Evolutionary conservation across 2,797 vertebrate species (phyloP).

Genomic region (Platyrinchus mystaceus): DNA sequence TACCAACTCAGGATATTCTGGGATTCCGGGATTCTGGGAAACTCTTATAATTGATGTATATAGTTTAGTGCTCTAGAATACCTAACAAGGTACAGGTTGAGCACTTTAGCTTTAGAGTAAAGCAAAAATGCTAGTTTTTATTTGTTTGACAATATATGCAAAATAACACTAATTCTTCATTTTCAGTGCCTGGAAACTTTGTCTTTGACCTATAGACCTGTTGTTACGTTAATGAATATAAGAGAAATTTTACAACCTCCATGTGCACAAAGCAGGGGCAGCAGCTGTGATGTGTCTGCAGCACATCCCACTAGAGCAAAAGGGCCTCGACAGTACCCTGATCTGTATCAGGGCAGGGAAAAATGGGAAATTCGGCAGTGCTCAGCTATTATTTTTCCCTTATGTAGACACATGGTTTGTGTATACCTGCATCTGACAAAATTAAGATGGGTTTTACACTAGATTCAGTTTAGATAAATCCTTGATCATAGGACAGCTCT

Average conservation of each 20-base stretch:
- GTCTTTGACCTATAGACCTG: not conserved
- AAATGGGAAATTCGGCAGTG: not conserved
- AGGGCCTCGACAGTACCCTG: not conserved
- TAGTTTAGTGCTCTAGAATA: not conserved
- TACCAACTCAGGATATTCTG: not conserved
- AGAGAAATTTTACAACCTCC: not conserved
- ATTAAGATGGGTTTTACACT: not conserved
- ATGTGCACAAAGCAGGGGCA: too few relatives aligned
- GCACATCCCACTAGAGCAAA: not conserved
- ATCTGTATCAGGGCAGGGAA: not conserved
- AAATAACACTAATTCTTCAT: not conserved
- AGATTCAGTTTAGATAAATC: not conserved
- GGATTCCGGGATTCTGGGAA: not conserved
- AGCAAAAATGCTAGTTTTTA: not conserved
- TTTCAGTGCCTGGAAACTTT: not conserved
- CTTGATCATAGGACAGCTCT: not conserved
- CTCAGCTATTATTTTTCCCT: not conserved
- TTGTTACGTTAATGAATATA: not conserved
- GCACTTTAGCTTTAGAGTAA: not conserved
- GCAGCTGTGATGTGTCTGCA: not conserved
- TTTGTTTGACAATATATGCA: not conserved
- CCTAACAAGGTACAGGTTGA: not conserved
- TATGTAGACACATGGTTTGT: not conserved
- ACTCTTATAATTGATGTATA: not conserved
- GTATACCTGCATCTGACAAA: not conserved